phyloP scores from a whole-genome alignment of 1,140 invertebrate genomes.

The Drosophila simulans region DNA sequence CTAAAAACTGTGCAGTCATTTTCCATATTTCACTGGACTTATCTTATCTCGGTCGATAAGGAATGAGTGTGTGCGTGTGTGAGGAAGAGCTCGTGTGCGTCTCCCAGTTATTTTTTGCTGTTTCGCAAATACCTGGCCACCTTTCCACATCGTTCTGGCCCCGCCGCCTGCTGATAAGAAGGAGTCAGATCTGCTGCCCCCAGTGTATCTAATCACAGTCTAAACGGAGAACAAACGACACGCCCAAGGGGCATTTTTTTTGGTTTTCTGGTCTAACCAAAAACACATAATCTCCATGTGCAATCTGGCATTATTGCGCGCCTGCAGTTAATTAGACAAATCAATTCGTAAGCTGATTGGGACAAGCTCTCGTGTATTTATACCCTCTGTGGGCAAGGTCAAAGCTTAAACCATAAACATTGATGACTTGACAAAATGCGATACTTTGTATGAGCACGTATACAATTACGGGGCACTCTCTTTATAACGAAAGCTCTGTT shows the following conservation, averaged over 20 bases:
- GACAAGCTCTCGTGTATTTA: slow-evolving; percentile 20
- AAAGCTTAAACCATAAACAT: slow-evolving; percentile 74
- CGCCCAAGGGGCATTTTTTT: background rate
- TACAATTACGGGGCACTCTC: background rate
- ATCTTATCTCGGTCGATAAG: slow-evolving; percentile 50
- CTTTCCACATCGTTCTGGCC: slow-evolving; percentile 21
- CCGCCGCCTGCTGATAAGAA: background rate
- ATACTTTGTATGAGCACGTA: slow-evolving; percentile 39
- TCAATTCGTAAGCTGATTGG: slow-evolving; percentile 58
- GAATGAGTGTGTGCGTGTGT: background rate
- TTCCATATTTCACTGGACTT: slow-evolving; percentile 47
- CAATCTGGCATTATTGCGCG: slow-evolving; percentile 20
- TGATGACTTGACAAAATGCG: slow-evolving; percentile 72
- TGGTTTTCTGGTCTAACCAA: background rate
- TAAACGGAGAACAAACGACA: background rate
- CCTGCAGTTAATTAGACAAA: slow-evolving; percentile 60
- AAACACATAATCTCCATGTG: slow-evolving; percentile 18
- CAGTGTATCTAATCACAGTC: slow-evolving; percentile 6
- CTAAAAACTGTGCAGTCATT: slow-evolving; percentile 53
- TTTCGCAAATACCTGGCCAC: slow-evolving; percentile 38
- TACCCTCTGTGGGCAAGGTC: slow-evolving; percentile 63
- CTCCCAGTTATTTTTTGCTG: slow-evolving; percentile 3
- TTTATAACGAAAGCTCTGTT: background rate
- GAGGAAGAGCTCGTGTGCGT: slow-evolving; percentile 6
- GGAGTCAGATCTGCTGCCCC: slow-evolving; percentile 1